Conservation (phyloP, 2,888 invertebrate genomes). For the Cephalotes varians region DNA sequence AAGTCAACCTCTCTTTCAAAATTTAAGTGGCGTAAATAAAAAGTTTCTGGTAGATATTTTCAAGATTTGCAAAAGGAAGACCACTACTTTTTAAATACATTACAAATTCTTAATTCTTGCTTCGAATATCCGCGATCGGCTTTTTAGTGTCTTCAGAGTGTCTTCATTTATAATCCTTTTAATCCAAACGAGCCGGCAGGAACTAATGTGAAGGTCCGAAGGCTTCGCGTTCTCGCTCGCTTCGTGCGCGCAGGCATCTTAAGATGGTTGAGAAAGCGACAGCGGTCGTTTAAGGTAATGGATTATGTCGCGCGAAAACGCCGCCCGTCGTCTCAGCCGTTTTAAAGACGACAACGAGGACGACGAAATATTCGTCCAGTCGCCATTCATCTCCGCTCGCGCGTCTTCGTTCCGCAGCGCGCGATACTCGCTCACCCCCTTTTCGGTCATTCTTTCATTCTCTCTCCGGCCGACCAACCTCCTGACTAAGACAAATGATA, state of each 20-base stretch:
- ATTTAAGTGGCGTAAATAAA: not conserved
- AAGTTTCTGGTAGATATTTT: not conserved
- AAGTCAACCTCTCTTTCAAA: not conserved
- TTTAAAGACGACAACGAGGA: slow-evolving; percentile 49
- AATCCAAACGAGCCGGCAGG: slow-evolving; percentile 18
- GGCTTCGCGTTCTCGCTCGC: slow-evolving; percentile 20
- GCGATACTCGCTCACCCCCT: slow-evolving; percentile 58
- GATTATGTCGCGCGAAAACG: slow-evolving; percentile 68
- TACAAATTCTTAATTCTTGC: not conserved
- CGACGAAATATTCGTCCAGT: slow-evolving; percentile 56
- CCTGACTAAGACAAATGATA: slow-evolving; percentile 80
- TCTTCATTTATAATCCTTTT: slow-evolving; percentile 28
- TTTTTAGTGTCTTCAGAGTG: not conserved
- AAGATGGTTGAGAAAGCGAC: slow-evolving; percentile 60
- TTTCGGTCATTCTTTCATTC: slow-evolving; percentile 58
- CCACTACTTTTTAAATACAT: not conserved
- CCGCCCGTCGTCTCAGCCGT: slow-evolving; percentile 34
- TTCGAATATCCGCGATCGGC: not conserved
- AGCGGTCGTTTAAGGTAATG: slow-evolving; percentile 68
- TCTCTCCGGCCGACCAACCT: slow-evolving; percentile 53
- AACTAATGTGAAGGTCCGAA: slow-evolving; percentile 32
- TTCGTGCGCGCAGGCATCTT: slow-evolving; percentile 37
- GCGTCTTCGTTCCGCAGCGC: slow-evolving; percentile 44
- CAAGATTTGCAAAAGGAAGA: not conserved
- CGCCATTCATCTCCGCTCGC: slow-evolving; percentile 54